A percentile compares a stretch with the other conserved stretches of the same genome.
phyloP scores from a whole-genome alignment of 2,888 invertebrate species.

The Cephus rjabovi region DNA sequence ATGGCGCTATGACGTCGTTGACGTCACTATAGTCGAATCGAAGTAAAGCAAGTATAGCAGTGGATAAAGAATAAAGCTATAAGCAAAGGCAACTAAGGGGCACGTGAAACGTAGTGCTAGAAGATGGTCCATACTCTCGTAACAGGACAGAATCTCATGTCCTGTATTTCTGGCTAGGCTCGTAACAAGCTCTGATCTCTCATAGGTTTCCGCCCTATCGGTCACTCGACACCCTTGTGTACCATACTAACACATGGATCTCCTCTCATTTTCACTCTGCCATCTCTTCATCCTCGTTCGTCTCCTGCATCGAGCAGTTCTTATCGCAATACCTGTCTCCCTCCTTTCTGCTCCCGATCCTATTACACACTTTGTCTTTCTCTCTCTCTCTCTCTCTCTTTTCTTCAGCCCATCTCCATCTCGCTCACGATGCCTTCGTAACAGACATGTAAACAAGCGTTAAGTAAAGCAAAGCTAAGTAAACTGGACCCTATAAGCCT shows the following conservation, averaged over 20 bases:
- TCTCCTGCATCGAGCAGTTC: neutral
- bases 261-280: neutral
- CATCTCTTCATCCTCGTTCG: neutral
- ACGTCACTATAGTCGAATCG: neutral
- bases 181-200: conserved; percentile 52
- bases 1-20: neutral
- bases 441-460: neutral
- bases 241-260: conserved; percentile 24
- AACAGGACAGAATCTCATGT: neutral
- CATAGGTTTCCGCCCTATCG: conserved; percentile 42
- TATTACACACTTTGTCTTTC: neutral
- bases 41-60: neutral
- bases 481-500: conserved; percentile 3
- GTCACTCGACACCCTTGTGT: conserved; percentile 52
- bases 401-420: neutral
- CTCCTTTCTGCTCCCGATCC: neutral
- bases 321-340: neutral
- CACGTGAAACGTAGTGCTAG: neutral
- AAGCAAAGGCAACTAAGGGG: neutral
- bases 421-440: neutral
- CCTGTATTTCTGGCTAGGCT: conserved; percentile 15
- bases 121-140: neutral
- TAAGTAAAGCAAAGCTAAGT: conserved; percentile 9
- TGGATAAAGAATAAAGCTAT: neutral
- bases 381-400: conserved; percentile 7